Evolutionary conservation across 2,113 vertebrate genomes (phyloP).

Genomic region (Brachionichthys hirsutus): DNA sequence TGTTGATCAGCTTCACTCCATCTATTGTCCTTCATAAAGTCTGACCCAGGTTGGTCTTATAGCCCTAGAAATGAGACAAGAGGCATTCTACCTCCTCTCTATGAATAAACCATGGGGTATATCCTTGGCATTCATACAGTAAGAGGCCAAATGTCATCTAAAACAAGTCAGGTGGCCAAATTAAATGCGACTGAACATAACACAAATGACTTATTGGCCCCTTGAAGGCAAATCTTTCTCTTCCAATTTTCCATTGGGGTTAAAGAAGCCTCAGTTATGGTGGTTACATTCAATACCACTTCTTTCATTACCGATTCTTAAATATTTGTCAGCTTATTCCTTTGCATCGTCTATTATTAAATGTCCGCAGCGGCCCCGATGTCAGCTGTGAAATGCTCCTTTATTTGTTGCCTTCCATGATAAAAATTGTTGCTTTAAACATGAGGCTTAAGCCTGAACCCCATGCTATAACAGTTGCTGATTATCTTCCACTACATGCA

Average conservation of each 20-base stretch:
- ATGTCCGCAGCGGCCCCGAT: too few species aligned
- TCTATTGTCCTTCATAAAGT: constrained; percentile 29
- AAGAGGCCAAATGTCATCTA: constrained; percentile 24
- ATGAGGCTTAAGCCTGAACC: too few species aligned
- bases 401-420: too few species aligned
- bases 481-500: too few species aligned
- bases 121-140: constrained; percentile 35
- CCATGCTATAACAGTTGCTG: too few species aligned
- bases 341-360: too few species aligned
- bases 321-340: too few species aligned
- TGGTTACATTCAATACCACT: too few species aligned
- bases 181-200: constrained; percentile 12
- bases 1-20: constrained; percentile 25
- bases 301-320: too few species aligned
- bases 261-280: not conserved
- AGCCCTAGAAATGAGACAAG: constrained; percentile 43
- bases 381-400: too few species aligned
- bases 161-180: constrained; percentile 22
- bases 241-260: not conserved
- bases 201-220: not conserved
- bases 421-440: too few species aligned
- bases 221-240: not conserved
- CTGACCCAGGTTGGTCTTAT: constrained; percentile 17
- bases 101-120: constrained; percentile 63
- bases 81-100: constrained; percentile 39